Evolutionary conservation across 2,113 vertebrate species (phyloP).

Genomic region (Lophura nycthemera): DNA sequence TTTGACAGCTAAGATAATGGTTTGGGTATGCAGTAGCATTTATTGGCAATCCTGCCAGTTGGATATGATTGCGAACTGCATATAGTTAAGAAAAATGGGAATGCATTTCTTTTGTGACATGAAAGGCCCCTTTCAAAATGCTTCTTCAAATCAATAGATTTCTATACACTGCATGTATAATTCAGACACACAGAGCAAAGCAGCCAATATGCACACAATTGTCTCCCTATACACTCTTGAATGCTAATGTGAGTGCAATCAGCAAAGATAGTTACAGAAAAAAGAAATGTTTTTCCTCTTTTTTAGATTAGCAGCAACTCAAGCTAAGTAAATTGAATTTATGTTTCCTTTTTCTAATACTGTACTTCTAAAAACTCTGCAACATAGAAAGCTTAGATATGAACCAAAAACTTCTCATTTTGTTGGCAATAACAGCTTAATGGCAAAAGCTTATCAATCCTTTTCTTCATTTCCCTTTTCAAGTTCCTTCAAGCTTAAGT

Average conservation of each 20-base stretch:
- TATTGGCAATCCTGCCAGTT: conserved; percentile 60
- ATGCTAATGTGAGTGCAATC: conserved; percentile 32
- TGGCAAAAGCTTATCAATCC: not conserved
- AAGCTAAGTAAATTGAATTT: not conserved
- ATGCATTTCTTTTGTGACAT: conserved; percentile 29
- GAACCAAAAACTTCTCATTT: not conserved
- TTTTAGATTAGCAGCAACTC: conserved; percentile 7
- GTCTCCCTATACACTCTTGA: conserved; percentile 9
- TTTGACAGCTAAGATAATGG: conserved; percentile 61
- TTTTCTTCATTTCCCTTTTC: not conserved
- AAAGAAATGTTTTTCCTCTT: not conserved
- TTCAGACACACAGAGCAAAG: conserved; percentile 34
- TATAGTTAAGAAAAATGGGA: conserved; percentile 38
- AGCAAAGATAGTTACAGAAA: not conserved
- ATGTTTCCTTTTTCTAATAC: not conserved
- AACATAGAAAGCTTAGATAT: not conserved
- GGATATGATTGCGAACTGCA: conserved; percentile 36
- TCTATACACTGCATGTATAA: conserved; percentile 19
- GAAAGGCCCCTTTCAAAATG: conserved; percentile 45
- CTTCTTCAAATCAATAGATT: conserved; percentile 29
- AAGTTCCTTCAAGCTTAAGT: not conserved
- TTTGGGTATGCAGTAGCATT: conserved; percentile 35
- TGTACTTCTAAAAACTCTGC: not conserved
- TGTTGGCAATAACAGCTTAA: not conserved
- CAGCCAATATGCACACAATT: not conserved